Evolutionary conservation across 2,797 vertebrate species (phyloP), one percentile per base, ranked within the genome.

Genomic region (Dendrocincla tyrannina): DNA sequence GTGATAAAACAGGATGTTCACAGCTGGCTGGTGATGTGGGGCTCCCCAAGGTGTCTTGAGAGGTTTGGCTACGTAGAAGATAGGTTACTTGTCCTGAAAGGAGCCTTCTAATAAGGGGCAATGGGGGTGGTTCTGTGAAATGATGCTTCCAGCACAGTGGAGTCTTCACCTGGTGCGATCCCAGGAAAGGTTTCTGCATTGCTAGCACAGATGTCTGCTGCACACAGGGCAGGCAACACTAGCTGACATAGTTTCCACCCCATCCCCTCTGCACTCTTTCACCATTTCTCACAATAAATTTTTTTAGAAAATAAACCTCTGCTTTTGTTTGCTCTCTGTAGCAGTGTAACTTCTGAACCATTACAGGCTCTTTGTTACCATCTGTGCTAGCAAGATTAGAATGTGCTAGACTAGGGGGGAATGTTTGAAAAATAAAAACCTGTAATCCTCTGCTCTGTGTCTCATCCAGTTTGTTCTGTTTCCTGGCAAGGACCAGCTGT

Each of bases 381-480:
- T 88, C 93, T 94, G 91, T 95, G 94, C 93, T 95, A 96, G 93
- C 89, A 95, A 97, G 94, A 89, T 76, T 91, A 97, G 96, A 97
- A 95, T 88, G 93, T 97, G 93, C 96, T 97, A 96, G 96, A 96
- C 94, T 97, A 96, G 95, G 85, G 96, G 92, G 81, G 91, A 94
- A 92, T 83, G 90, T 96, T 96, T 97, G 96, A 95, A 94, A 94
- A 97, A 97, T 97, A 97, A 97, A 97, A 96, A 91, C 87, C 95
- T 96, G 81, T 97, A 97, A 96, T 95, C 96, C 91, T 97, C 77
- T 94, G 58, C 35, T 68, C 56, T 85, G 86, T 92, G 91, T 97
- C 95, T 96, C 49, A 47, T 92, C 73, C 15, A 0, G 32, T 95
- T 95, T 96, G 80, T 96, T 95, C 75, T 58, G 47, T 76, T 89